Percentiles rank a stretch among this genome's conserved stretches.
phyloP scores from a whole-genome alignment of 1,140 invertebrate species.

The Polypedilum vanderplanki region DNA sequence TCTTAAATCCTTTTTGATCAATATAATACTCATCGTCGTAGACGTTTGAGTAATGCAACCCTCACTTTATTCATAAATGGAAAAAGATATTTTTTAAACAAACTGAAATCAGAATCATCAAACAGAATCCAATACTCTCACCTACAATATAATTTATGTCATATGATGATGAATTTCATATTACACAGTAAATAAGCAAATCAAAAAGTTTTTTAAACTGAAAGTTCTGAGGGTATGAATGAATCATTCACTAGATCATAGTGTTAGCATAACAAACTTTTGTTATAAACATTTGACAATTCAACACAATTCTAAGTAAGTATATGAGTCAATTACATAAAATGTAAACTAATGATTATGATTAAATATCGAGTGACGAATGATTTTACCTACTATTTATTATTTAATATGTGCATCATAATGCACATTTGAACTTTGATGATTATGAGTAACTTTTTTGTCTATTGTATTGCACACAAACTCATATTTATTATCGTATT shows the following conservation, averaged over 20 bases:
- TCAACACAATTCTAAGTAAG: conserved; percentile 12
- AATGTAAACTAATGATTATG: background rate
- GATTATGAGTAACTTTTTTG: background rate
- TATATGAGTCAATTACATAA: conserved; percentile 1
- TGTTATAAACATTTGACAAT: conserved; percentile 5
- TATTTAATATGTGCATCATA: conserved; percentile 12
- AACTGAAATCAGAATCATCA: too few species aligned
- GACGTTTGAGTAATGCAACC: too few species aligned
- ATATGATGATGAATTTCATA: too few species aligned
- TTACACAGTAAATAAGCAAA: too few species aligned
- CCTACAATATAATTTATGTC: too few species aligned
- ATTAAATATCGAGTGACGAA: conserved; percentile 9
- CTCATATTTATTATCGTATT: background rate
- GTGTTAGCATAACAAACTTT: conserved; percentile 21
- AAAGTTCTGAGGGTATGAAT: background rate
- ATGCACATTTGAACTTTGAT: conserved; percentile 7
- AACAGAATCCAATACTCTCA: too few species aligned
- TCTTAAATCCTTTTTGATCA: too few species aligned
- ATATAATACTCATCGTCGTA: too few species aligned
- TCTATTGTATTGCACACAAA: background rate
- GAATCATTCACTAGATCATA: conserved; percentile 16
- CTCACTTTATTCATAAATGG: too few species aligned
- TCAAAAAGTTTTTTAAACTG: too few species aligned
- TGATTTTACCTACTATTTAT: background rate
- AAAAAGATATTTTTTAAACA: too few species aligned